These are phyloP conservation scores for Pogonomyrmex californicus DNA, from an alignment of 1,140 invertebrate genomes.

Conservation along the genomic window DNA sequence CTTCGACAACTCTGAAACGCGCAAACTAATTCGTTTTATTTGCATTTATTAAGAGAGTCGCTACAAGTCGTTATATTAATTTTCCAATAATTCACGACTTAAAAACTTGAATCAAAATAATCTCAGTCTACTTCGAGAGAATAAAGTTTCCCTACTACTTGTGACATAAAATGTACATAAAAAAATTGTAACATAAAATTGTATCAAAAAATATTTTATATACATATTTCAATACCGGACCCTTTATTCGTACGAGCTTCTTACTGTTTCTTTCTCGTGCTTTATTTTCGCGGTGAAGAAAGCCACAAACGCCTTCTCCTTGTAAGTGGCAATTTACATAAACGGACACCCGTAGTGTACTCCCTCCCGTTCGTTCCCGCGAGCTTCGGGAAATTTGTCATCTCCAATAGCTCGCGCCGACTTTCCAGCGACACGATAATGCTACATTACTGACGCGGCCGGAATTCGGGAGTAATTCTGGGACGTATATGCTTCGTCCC, in stretches of 20 bases:
- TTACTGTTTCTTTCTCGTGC: constrained; percentile 51
- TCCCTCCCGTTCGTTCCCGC: constrained; percentile 56
- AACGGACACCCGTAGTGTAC: constrained; percentile 72
- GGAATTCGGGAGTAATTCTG: constrained; percentile 58
- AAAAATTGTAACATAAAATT: too few species aligned
- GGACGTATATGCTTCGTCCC: constrained; percentile 31
- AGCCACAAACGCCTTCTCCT: constrained; percentile 73
- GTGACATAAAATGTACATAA: constrained; percentile 1
- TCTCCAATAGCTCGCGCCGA: constrained; percentile 65
- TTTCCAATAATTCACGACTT: constrained; percentile 15
- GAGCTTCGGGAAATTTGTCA: constrained; percentile 74
- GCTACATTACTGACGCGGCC: constrained; percentile 51
- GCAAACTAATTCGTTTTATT: background rate
- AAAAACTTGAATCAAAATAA: background rate
- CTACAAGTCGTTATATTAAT: background rate
- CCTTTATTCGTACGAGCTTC: background rate
- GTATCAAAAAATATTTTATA: background rate
- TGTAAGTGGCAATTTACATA: constrained; percentile 79
- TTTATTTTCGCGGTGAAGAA: constrained; percentile 66
- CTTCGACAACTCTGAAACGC: background rate
- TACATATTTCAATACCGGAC: constrained; percentile 16
- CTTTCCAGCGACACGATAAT: constrained; percentile 63
- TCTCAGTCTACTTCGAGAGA: constrained; percentile 8
- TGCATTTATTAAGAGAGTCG: too few species aligned
- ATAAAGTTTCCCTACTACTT: background rate